Conservation (phyloP, 2,113 vertebrate genomes). For the Nicator chloris region DNA sequence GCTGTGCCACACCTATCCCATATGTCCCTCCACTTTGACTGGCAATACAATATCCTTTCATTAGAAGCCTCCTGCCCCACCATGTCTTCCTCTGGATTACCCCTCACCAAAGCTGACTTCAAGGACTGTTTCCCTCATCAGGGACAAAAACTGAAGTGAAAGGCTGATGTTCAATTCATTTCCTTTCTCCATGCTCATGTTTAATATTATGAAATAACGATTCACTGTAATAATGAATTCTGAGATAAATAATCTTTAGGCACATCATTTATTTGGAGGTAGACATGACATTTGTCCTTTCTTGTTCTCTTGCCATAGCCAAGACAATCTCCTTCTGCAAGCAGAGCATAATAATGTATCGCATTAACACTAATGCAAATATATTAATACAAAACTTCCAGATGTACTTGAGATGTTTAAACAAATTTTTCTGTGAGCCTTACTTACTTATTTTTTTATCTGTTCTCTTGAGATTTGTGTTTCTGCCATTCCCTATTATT, state of each 20-base stretch:
- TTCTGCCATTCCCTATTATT: not conserved
- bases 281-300: not conserved
- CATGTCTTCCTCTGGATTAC: not conserved
- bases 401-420: not conserved
- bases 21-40: not conserved
- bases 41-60: not conserved
- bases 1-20: not conserved
- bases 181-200: not conserved
- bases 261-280: not conserved
- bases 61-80: not conserved
- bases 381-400: not conserved
- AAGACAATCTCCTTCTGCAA: not conserved
- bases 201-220: not conserved
- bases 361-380: not conserved
- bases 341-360: fast-evolving
- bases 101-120: not conserved
- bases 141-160: not conserved
- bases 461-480: not conserved
- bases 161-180: not conserved
- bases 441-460: not conserved
- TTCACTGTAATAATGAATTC: not conserved
- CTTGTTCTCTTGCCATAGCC: not conserved
- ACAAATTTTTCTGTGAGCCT: not conserved
- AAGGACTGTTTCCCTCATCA: not conserved
- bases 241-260: not conserved